Evolutionary conservation across 2,888 invertebrate genomes (phyloP).

Genomic region (Beris morrisii): DNA sequence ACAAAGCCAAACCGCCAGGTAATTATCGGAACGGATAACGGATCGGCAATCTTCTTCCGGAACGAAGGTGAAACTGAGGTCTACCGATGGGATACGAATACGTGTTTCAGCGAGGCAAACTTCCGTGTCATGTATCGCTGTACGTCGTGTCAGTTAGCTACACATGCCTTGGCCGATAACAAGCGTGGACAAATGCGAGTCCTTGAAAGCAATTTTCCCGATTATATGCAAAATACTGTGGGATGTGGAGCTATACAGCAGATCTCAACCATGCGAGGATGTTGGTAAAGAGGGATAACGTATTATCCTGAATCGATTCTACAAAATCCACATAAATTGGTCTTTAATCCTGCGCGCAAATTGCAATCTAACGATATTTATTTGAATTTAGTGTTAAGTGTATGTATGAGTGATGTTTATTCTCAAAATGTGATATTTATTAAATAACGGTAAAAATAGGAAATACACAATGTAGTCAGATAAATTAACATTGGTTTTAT

Average conservation of each 20-base stretch:
- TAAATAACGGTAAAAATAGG: neutral
- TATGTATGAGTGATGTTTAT: neutral
- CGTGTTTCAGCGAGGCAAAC: conserved; percentile 55
- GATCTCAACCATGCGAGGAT: conserved; percentile 49
- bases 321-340: too few species aligned
- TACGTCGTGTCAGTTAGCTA: conserved; percentile 60
- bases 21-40: conserved; percentile 65
- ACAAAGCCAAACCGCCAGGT: conserved; percentile 62
- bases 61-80: conserved; percentile 62
- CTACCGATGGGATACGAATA: conserved; percentile 63
- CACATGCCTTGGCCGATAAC: conserved; percentile 63
- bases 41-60: conserved; percentile 63
- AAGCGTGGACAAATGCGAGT: conserved; percentile 62
- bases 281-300: conserved; percentile 32
- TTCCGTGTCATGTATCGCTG: conserved; percentile 61
- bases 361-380: too few species aligned
- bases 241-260: conserved; percentile 65
- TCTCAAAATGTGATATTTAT: conserved; percentile 15
- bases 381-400: neutral
- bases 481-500: neutral
- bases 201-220: conserved; percentile 66
- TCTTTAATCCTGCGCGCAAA: too few species aligned
- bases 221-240: conserved; percentile 64
- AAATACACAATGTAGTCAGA: neutral
- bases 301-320: too few species aligned